Base-by-base conservation (phyloP, 2,797 vertebrate species). In the Steatocranus sp. region DNA sequence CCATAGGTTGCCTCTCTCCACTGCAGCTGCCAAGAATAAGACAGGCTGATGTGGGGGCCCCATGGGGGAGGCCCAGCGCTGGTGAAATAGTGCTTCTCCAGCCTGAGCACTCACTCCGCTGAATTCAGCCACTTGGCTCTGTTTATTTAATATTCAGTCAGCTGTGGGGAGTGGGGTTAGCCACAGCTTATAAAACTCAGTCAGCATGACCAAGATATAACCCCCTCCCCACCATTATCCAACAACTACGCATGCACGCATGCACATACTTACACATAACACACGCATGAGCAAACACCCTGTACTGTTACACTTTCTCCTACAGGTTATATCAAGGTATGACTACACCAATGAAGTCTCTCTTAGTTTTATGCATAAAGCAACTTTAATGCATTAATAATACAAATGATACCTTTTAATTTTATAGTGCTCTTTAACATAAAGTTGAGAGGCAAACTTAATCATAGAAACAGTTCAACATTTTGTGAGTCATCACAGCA, bases 121-220 rank as follows among this genome's bases (percentile, higher is more conserved):
- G 91, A 93, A 89, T 94, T 91, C 93, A 93, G 93, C 93, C 95
- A 96, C 95, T 96, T 95, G 95, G 92, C 93, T 96, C 78, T 96
- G 96, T 97, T 97, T 97, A 95, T 96, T 96, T 97, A 96, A 96
- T 96, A 96, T 95, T 93, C 95, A 96, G 95, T 96, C 95, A 97
- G 96, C 96, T 96, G 96, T 96, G 96, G 95, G 95, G 95, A 96
- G 94, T 93, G 91, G 94, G 95, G 95, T 97, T 95, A 97, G 96
- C 96, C 96, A 94, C 96, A 96, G 96, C 95, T 96, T 96, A 96
- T 96, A 95, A 96, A 97, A 96, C 93, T 93, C 95, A 96, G 93
- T 92, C 94, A 94, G 95, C 95, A 93, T 96, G 95, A 96, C 96
- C 94, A 90, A 95, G 90, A 93, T 94, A 94, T 92, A 94, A 91